Percentiles rank a stretch among this genome's conserved stretches.
These are phyloP conservation scores for Leptopilina myrica DNA, from an alignment of 2,888 invertebrate species.

Conservation along the genomic window DNA sequence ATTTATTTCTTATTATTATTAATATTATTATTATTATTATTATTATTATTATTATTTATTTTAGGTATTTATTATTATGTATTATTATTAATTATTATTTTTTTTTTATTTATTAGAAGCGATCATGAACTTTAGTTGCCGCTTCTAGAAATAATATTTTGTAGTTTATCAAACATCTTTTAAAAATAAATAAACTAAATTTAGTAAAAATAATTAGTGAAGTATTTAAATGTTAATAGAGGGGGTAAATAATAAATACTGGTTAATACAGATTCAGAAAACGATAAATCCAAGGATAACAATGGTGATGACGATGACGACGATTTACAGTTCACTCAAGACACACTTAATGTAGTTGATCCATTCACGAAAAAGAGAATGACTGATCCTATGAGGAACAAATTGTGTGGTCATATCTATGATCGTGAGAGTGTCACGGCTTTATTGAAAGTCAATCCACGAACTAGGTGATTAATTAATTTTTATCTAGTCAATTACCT, in stretches of 20 bases:
- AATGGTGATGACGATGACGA: constrained; percentile 54
- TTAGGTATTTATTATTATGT: too few relatives aligned
- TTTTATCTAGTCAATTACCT: background rate
- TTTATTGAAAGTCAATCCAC: constrained; percentile 63
- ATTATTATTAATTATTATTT: too few relatives aligned
- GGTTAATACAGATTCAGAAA: background rate
- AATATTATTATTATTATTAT: too few relatives aligned
- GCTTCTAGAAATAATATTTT: too few relatives aligned
- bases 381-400: constrained; percentile 70
- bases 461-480: constrained; percentile 62
- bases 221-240: too few relatives aligned
- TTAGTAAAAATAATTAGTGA: too few relatives aligned
- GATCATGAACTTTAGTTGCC: too few relatives aligned
- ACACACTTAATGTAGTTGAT: constrained; percentile 67
- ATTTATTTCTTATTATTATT: too few relatives aligned
- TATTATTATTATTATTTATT: too few relatives aligned
- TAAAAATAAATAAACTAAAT: too few relatives aligned
- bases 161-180: too few relatives aligned
- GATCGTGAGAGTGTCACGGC: constrained; percentile 64
- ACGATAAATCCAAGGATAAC: background rate
- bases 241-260: background rate
- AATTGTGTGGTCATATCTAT: constrained; percentile 70
- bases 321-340: constrained; percentile 63
- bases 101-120: too few relatives aligned
- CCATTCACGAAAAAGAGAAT: constrained; percentile 72